Base-by-base conservation (phyloP, 2,113 vertebrate genomes). In the Pluvianellus socialis region DNA sequence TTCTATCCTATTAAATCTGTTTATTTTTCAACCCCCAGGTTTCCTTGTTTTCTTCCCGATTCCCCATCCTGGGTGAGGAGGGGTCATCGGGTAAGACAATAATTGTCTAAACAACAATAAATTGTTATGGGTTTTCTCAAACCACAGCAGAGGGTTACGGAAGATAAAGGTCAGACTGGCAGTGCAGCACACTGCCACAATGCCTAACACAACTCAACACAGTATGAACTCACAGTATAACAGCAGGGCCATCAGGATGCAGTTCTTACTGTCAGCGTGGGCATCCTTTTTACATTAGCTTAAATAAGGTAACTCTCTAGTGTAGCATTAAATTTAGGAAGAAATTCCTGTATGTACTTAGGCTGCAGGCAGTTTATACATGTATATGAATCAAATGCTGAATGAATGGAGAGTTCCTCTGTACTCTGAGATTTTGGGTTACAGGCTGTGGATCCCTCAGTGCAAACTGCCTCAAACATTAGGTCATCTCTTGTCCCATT, bases 221-320 rank as follows among this genome's bases (percentile, higher is more conserved):
- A 27, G 27, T 4, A 28, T 58, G 33, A 70, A 33, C 14, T 58
- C 59, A 45, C 10, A 22, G 10, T 21, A 2, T 13, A 44, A 18
- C 10, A 66, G 53, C 27, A 66, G 58, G 9, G 17, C 32, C 21
- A 21, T 3, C 2, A 58, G 63, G 38, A 27, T 38, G 38, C 26
- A 56, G 42, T 16, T 21, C 53, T 33, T 63, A 27, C 17, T 14
- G 26, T 24, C 63, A 79, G 6, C 0, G 0, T 24, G 21, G 24
- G 7, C 24, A 12, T 45, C 10, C 27, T 67, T 91, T 71, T 12
- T 27, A 38, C 18, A 20, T 38, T 28, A 28, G 17, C 38, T 85
- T 77, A 77, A 16, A 13, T 63, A 66, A 73, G 27, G 23, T 32
- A 35, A 50, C 13, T 33, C 35, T 42, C 40, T 53, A 53, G 21